Percentiles rank a stretch among this genome's conserved stretches.
Conservation (phyloP, 53 echinoderm and acorn worm genomes). For the Crossaster papposus region DNA sequence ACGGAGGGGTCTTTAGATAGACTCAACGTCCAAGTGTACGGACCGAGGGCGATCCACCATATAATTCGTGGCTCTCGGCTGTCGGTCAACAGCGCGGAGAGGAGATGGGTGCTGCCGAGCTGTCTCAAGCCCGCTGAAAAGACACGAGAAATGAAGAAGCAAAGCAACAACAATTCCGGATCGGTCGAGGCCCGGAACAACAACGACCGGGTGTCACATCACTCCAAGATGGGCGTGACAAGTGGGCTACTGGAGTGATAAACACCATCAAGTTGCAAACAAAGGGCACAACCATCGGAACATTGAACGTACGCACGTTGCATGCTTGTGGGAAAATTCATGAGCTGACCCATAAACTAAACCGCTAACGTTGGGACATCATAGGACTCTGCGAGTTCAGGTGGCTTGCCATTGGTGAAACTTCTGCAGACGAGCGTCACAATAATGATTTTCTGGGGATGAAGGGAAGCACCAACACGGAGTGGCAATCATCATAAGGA, state of each 20-base stretch:
- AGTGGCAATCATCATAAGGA: constrained; percentile 11
- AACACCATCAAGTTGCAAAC: too few species aligned
- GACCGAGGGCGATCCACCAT: constrained; percentile 9
- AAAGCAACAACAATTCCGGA: constrained; percentile 13
- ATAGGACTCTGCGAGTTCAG: background rate
- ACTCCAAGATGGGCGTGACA: background rate
- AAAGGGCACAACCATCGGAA: background rate
- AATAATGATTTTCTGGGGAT: background rate
- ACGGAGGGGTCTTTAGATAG: background rate
- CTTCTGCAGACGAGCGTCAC: constrained; percentile 4
- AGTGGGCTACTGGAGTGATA: background rate
- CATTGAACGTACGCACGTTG: background rate
- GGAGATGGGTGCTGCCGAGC: constrained; percentile 1
- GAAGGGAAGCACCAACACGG: constrained; percentile 6
- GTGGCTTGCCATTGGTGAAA: background rate
- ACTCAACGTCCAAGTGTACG: constrained; percentile 9
- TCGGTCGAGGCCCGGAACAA: constrained; percentile 52
- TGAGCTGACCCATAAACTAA: constrained; percentile 46
- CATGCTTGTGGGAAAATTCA: background rate
- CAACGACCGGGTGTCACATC: constrained; percentile 38
- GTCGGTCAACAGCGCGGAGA: background rate
- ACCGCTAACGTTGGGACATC: constrained; percentile 4
- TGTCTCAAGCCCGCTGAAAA: background rate
- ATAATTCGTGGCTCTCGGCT: background rate
- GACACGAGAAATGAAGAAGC: background rate